Base-by-base conservation (phyloP, 2,797 vertebrate species). In the Poeciliopsis gracilis region DNA sequence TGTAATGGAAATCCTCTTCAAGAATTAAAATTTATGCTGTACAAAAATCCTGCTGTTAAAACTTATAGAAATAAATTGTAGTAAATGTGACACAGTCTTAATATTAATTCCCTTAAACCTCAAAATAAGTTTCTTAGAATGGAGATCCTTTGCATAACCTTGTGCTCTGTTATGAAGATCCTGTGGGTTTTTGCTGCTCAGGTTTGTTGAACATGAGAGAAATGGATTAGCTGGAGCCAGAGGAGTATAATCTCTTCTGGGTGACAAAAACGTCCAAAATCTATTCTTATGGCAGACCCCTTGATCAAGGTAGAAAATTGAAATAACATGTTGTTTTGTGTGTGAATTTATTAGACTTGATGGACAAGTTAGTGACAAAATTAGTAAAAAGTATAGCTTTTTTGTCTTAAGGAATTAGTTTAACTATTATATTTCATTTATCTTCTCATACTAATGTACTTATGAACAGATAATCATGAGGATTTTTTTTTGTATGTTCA, bases 191-290 rank as follows among this genome's bases (percentile, higher is more conserved):
- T 49, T 71, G 71, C 36, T 41, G 9, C 28, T 47, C 28, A 51
- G 55, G 61, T 30, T 72, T 66, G 55, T 76, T 55, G 25, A 79
- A 36, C 38, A n/a, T 28, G 15, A 63, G 72, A 18, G 55, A 46
- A 46, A n/a, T 79, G 77, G 76, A 77, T 72, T 12, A 61, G 70
- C 69, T 85, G 76, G 41, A 11, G 47, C 80, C 82, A 30, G 16
- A 20, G 10, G 25, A 75, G 23, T 9, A 28, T 3, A 49, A 55
- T 77, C 28, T 80, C 77, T 77, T 86, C 66, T 74, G 49, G 41
- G 67, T 79, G 75, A 77, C 78, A 79, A 71, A 80, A 80, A 73
- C 11, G 53, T 75, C 77, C 81, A 71, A 85, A 88, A 83, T 12
- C 45, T 33, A 36, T 8, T 9, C 28, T 33, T 30, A 28, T 9